Percentiles rank a stretch among this genome's conserved stretches.
Conservation (phyloP, 92 coral and sea anemone species). For the Heteractis magnifica region DNA sequence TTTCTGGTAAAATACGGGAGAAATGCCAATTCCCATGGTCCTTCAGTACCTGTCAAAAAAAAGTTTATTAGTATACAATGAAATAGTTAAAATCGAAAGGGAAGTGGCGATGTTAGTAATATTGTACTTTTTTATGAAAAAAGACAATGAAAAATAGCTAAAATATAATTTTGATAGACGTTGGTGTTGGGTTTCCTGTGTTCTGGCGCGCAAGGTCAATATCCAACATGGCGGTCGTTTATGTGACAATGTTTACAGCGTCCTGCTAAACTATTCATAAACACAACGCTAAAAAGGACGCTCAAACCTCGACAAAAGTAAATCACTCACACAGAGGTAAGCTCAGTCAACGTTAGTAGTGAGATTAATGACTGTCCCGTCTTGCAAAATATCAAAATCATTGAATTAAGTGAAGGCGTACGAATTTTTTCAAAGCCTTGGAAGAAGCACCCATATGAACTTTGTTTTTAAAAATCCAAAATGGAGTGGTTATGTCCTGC, state of each 20-base stretch:
- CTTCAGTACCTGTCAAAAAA: conserved; percentile 48
- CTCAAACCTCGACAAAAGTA: conserved; percentile 14
- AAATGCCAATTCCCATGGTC: conserved; percentile 61
- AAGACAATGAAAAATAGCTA: background rate
- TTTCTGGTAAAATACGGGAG: conserved; percentile 56
- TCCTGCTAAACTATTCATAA: conserved; percentile 34
- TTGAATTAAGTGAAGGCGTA: background rate
- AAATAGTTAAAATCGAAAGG: background rate
- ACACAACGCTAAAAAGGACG: conserved; percentile 33
- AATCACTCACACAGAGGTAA: background rate
- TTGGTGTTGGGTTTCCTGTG: conserved; percentile 22
- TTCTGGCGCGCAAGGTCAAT: background rate
- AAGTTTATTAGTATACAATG: background rate
- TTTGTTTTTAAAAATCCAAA: background rate
- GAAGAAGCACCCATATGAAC: background rate
- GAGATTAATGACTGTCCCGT: background rate
- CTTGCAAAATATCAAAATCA: background rate
- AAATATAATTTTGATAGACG: background rate
- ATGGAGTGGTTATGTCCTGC: conserved; percentile 52
- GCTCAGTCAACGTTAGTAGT: conserved; percentile 1
- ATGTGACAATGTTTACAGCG: conserved; percentile 34
- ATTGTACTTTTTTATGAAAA: background rate
- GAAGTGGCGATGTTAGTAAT: background rate
- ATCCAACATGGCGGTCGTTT: conserved; percentile 29
- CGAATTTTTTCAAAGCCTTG: background rate